phyloP scores from a whole-genome alignment of 2,888 invertebrate genomes.

The Chrysolina oricalcia region DNA sequence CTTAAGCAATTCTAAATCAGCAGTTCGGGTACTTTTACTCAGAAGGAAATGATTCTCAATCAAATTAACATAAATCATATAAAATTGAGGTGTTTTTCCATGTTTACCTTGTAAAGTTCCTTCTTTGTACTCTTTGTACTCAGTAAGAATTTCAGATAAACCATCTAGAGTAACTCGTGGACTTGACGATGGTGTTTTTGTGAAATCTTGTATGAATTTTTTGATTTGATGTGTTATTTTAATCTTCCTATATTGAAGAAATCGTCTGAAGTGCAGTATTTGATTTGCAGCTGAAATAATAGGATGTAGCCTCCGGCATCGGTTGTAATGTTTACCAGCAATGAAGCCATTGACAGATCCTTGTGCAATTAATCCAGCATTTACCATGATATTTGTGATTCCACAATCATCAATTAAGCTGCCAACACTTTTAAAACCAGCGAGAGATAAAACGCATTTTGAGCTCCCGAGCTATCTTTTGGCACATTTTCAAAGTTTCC shows the following conservation, averaged over 20 bases:
- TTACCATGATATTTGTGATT: constrained; percentile 52
- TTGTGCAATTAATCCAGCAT: constrained; percentile 56
- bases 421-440: no score
- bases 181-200: background rate
- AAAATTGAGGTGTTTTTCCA: constrained; percentile 47
- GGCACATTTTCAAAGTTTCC: constrained; percentile 49
- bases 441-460: no score
- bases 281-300: constrained; percentile 53
- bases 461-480: no score
- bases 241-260: background rate
- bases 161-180: no score
- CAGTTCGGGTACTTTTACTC: constrained; percentile 57
- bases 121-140: background rate
- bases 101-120: constrained; percentile 38
- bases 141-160: background rate
- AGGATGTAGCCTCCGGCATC: constrained; percentile 51
- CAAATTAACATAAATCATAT: constrained; percentile 54
- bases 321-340: constrained; percentile 55
- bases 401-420: constrained; percentile 50
- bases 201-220: background rate
- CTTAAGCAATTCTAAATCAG: constrained; percentile 54
- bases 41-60: constrained; percentile 59
- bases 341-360: constrained; percentile 58
- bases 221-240: background rate
- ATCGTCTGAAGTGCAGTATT: constrained; percentile 49